Evolutionary conservation across 2,113 vertebrate species (phyloP).

Genomic region (Gulo gulo): DNA sequence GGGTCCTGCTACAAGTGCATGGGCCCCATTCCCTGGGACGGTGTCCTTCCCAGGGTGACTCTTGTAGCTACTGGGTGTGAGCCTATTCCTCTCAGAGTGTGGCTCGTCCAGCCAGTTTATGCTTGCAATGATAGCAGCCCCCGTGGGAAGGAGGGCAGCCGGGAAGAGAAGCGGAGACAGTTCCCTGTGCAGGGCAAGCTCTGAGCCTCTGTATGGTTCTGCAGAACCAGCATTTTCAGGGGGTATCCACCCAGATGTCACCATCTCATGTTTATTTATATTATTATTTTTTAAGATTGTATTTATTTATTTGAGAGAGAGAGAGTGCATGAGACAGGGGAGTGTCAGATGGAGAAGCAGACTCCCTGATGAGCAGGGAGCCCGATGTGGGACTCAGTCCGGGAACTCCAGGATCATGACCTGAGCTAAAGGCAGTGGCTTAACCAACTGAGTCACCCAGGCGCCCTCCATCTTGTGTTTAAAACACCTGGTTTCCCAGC

Average conservation of each 20-base stretch:
- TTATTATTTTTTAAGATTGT: no score
- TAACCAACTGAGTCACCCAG: no score
- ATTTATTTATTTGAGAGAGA: no score
- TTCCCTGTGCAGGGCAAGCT: not conserved
- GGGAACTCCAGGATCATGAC: no score
- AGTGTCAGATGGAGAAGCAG: no score
- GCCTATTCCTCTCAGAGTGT: not conserved
- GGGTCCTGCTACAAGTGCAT: not conserved
- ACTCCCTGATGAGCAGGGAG: no score
- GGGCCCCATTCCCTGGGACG: not conserved
- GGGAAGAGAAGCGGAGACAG: not conserved
- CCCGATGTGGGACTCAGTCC: no score
- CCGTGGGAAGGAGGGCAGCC: not conserved
- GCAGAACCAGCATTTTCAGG: not conserved
- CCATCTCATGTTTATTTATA: not conserved
- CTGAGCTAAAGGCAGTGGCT: no score
- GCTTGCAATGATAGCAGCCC: not conserved
- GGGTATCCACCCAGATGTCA: not conserved
- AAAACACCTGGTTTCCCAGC: not conserved
- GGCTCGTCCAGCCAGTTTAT: not conserved
- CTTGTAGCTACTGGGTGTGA: not conserved
- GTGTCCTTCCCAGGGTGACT: not conserved
- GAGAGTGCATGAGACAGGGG: no score
- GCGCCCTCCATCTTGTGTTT: not conserved
- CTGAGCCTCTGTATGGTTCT: not conserved